Base-by-base conservation (phyloP, 2,888 invertebrate species). In the Drosophila mimetica region DNA sequence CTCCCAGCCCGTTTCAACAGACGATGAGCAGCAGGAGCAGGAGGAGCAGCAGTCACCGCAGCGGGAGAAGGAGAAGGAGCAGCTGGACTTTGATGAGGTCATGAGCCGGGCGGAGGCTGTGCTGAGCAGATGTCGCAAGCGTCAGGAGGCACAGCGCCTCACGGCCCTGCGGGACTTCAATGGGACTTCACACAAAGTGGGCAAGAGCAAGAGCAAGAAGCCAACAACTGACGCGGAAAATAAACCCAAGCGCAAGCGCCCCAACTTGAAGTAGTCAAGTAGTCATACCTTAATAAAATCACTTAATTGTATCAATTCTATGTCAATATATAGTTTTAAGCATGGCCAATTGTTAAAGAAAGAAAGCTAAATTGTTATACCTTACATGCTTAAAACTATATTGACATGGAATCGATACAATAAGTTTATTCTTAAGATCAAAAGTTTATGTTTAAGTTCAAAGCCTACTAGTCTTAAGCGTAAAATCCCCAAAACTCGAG, bases 71-170 rank as follows among this genome's bases (percentile, higher is more conserved):
- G 9, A 14, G 8, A 9, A 5, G 9, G 22, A 39, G 11, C 22
- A 57, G n/a, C 39, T 70, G 0, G 55, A 42, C 37, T 71, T 61
- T 22, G 41, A 77, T 7, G 36, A 67, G 11, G 59, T 82, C 18
- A 20, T 81, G 3, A n/a, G 22, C 9, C 39, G 59, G 11, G 81
- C 81, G 1, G 63, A 71, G n/a, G 30, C 41, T 2, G 30, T 51
- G 0, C 47, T 82, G 11, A 51, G 50, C 5, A 83, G 50, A 11
- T 46, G 18, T 5, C 52, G 46, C 9, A 13, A 59, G 7, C 50
- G 61, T 2, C 32, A 6, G 3, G 32, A 64, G 11, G 48, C 54
- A 7, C 69, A 57, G 8, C 69, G 78, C 7, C 63, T 8, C 5
- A 63, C 60, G 25, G 25, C 25, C 0, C 30, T 86, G 1, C 20